These are phyloP conservation scores for Mechanitis mazaeus DNA, from an alignment of 2,888 invertebrate genomes.

Conservation along the genomic window DNA sequence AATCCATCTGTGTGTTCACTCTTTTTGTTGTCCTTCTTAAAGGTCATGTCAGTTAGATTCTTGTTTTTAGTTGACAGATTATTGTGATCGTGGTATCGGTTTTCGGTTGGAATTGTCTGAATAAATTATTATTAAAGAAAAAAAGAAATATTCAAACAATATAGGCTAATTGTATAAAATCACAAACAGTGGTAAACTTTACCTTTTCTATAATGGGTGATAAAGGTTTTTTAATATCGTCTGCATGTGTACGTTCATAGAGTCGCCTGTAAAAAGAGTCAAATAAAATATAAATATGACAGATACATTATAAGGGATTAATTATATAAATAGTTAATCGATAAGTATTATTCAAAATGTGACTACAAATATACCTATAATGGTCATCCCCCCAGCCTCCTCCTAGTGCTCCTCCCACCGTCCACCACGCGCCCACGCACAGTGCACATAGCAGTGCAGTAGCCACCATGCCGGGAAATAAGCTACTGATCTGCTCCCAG, in stretches of 20 bases:
- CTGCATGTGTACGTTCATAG: slow-evolving; percentile 69
- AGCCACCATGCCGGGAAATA: slow-evolving; percentile 56
- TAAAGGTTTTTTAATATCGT: slow-evolving; percentile 55
- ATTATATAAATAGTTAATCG: too few species aligned
- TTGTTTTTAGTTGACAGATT: slow-evolving; percentile 70
- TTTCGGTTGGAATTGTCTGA: slow-evolving; percentile 40
- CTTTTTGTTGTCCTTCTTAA: slow-evolving; percentile 45
- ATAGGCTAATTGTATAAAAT: too few species aligned
- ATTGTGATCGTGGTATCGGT: slow-evolving; percentile 71
- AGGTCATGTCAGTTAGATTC: slow-evolving; percentile 36
- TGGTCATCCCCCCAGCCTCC: slow-evolving; percentile 69
- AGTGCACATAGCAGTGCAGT: slow-evolving; percentile 53
- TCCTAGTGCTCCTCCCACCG: slow-evolving; percentile 60
- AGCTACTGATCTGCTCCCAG: slow-evolving; percentile 48
- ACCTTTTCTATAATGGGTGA: slow-evolving; percentile 63
- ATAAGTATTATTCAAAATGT: not conserved
- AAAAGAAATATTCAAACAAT: too few species aligned
- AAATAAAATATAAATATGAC: not conserved
- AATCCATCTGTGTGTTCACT: slow-evolving; percentile 44
- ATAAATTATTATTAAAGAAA: not conserved
- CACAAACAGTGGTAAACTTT: slow-evolving; percentile 1
- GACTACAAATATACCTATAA: slow-evolving; percentile 45
- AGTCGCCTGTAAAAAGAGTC: slow-evolving; percentile 47
- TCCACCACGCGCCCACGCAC: slow-evolving; percentile 65
- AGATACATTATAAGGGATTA: not conserved